These are phyloP conservation scores for Hyles vespertilio DNA, from an alignment of 1,140 invertebrate genomes.

Conservation along the genomic window DNA sequence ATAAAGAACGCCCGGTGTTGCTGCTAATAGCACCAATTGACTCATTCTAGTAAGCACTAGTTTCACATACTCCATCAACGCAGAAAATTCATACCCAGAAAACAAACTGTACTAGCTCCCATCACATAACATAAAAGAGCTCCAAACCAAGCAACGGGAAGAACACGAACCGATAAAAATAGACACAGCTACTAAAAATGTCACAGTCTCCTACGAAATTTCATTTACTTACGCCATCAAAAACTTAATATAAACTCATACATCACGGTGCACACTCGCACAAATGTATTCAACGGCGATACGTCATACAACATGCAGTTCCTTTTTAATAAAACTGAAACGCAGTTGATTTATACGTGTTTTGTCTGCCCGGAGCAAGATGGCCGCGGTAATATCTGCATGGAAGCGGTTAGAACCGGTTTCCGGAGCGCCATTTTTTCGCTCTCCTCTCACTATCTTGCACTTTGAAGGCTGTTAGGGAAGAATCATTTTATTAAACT, in stretches of 20 bases:
- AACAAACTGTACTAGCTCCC: too few species aligned
- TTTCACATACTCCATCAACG: too few species aligned
- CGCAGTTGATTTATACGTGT: constrained; percentile 34
- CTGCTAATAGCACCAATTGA: too few species aligned
- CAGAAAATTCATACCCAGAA: too few species aligned
- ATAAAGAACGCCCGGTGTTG: too few species aligned
- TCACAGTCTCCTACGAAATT: neutral
- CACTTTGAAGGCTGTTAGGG: constrained; percentile 14
- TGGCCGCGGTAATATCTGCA: constrained; percentile 35
- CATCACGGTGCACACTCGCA: neutral
- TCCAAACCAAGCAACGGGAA: too few species aligned
- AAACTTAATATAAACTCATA: neutral
- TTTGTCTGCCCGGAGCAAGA: constrained; percentile 35
- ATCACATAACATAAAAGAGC: too few species aligned
- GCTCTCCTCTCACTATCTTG: constrained; percentile 26
- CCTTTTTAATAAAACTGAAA: constrained; percentile 38
- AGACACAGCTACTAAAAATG: too few species aligned
- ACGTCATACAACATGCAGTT: constrained; percentile 19
- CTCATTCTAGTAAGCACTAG: too few species aligned
- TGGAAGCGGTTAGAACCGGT: constrained; percentile 24
- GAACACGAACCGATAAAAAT: too few species aligned
- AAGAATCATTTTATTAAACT: constrained; percentile 19
- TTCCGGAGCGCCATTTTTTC: constrained; percentile 27
- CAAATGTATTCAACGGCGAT: neutral
- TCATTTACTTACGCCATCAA: neutral